A percentile compares a stretch with the other conserved stretches of the same genome.
Evolutionary conservation across 2,797 vertebrate species (phyloP).

Genomic region (Pipistrellus kuhlii): DNA sequence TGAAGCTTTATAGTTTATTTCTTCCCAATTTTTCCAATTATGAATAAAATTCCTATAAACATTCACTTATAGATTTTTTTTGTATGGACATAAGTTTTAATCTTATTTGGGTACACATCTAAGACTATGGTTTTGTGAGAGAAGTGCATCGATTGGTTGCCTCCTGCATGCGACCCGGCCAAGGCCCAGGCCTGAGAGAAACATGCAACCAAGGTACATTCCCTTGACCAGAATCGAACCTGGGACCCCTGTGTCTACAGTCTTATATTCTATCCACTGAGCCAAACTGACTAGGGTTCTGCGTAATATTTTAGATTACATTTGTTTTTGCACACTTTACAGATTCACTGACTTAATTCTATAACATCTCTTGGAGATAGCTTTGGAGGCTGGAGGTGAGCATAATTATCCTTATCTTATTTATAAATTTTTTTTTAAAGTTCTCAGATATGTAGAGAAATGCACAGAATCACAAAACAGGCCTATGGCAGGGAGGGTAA

Average conservation of each 20-base stretch:
- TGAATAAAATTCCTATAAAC: not conserved
- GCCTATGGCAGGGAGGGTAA: not conserved
- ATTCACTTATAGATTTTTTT: not conserved
- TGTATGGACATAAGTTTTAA: not conserved
- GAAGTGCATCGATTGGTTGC: too few relatives aligned
- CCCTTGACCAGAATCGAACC: too few relatives aligned
- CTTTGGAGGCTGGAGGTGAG: not conserved
- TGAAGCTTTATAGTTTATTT: not conserved
- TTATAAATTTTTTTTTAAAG: not conserved
- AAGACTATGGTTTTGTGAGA: not conserved
- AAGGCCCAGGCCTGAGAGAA: too few relatives aligned
- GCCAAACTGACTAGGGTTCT: not conserved
- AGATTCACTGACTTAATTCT: not conserved
- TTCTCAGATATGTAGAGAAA: not conserved
- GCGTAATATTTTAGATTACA: not conserved
- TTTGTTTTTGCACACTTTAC: not conserved
- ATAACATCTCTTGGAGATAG: not conserved
- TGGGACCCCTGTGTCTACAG: not conserved
- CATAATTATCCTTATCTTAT: not conserved
- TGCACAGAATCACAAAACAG: not conserved
- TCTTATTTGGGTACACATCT: not conserved
- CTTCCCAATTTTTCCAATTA: not conserved
- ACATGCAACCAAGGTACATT: too few relatives aligned
- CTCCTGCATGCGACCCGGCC: too few relatives aligned
- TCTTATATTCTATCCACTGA: not conserved